Conservation (phyloP, 1,140 invertebrate genomes). For the Euura lappo region DNA sequence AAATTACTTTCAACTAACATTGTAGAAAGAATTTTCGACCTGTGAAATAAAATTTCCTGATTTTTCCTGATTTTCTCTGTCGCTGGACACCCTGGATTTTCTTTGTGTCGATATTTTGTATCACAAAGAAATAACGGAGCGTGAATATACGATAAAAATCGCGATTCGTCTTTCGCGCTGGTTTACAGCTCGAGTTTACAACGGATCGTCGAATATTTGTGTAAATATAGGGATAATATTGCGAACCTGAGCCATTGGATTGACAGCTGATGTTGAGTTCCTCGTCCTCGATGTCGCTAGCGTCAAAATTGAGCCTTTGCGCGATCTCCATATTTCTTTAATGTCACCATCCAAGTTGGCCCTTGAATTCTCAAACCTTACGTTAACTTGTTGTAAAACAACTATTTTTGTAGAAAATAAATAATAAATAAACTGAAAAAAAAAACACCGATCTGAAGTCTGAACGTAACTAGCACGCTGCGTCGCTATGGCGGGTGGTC, state of each 20-base stretch:
- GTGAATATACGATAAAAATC: too few relatives aligned
- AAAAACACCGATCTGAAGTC: too few relatives aligned
- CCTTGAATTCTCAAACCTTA: not conserved
- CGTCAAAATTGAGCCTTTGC: conserved; percentile 10
- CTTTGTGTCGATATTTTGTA: too few relatives aligned
- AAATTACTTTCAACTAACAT: too few relatives aligned
- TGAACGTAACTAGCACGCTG: not conserved
- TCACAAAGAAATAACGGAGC: too few relatives aligned
- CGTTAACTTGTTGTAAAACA: not conserved
- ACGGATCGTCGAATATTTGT: not conserved
- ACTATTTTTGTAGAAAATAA: too few relatives aligned
- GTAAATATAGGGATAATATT: too few relatives aligned
- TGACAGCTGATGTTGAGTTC: conserved; percentile 13
- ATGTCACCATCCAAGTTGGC: not conserved
- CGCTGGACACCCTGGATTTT: too few relatives aligned
- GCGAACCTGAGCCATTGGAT: conserved; percentile 16
- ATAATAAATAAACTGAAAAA: too few relatives aligned
- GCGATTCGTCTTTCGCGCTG: not conserved
- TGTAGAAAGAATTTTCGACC: too few relatives aligned
- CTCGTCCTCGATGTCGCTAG: conserved; percentile 10
- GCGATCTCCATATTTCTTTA: conserved; percentile 14
- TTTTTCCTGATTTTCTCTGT: too few relatives aligned
- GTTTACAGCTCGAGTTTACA: not conserved
- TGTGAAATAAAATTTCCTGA: too few relatives aligned
- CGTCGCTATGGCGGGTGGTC: not conserved